phyloP scores from a whole-genome alignment of 2,113 vertebrate genomes.

The human (Homo sapiens) region GRCh38 chr2:135114501-135115000 shows the following conservation, averaged over 20 bases:
- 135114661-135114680: neutral
- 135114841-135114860: neutral
- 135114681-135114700: neutral
- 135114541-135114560: neutral
- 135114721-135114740: neutral
- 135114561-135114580: neutral
- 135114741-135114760: neutral
- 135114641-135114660: neutral
- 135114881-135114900: neutral
- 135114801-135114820: neutral
- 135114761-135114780: neutral
- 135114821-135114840: conserved; percentile 16
- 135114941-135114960: neutral
- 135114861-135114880: conserved; percentile 38
- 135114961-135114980: neutral
- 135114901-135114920: conserved; percentile 24
- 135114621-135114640: neutral
- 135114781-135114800: neutral
- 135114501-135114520: neutral
- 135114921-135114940: neutral
- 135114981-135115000: neutral
- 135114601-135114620: neutral
- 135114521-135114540: neutral
- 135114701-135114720: neutral
- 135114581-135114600: neutral